Percentiles rank a stretch among this genome's conserved stretches.
Evolutionary conservation across 2,797 vertebrate species (phyloP).

Genomic region (Parauchenoglanis ngamensis): DNA sequence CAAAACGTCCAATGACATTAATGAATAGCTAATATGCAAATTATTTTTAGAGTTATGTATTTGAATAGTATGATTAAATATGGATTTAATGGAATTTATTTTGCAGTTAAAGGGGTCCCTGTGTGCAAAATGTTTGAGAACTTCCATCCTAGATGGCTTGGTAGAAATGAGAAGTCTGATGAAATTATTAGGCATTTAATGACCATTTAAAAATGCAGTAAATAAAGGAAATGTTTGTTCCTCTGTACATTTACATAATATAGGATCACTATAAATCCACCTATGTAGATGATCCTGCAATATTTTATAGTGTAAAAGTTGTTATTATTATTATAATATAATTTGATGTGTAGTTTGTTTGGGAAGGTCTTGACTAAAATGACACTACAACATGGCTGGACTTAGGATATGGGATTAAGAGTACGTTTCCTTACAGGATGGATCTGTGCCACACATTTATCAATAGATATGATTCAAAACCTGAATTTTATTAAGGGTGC

Average conservation of each 20-base stretch:
- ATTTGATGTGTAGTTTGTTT: not conserved
- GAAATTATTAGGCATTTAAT: not conserved
- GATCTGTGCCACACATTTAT: not conserved
- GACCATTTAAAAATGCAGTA: not conserved
- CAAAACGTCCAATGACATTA: not conserved
- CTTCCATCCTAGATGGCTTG: not conserved
- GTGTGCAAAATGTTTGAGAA: not conserved
- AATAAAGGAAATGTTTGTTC: not conserved
- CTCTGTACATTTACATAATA: not conserved
- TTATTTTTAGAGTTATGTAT: not conserved
- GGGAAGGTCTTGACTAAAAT: not conserved
- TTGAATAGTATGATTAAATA: not conserved
- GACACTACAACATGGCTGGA: not conserved
- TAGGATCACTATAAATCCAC: not conserved
- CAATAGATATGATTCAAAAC: not conserved
- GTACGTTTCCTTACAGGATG: not conserved
- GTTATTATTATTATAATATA: not conserved
- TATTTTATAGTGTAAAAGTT: not conserved
- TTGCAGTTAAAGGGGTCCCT: not conserved
- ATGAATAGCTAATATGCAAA: not conserved
- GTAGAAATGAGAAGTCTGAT: not conserved
- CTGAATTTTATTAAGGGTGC: not conserved
- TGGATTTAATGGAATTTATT: not conserved
- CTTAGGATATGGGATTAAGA: not conserved
- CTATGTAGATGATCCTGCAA: not conserved